These are phyloP conservation scores for Halyomorpha halys DNA, from an alignment of 1,140 invertebrate species.

Conservation along the genomic window DNA sequence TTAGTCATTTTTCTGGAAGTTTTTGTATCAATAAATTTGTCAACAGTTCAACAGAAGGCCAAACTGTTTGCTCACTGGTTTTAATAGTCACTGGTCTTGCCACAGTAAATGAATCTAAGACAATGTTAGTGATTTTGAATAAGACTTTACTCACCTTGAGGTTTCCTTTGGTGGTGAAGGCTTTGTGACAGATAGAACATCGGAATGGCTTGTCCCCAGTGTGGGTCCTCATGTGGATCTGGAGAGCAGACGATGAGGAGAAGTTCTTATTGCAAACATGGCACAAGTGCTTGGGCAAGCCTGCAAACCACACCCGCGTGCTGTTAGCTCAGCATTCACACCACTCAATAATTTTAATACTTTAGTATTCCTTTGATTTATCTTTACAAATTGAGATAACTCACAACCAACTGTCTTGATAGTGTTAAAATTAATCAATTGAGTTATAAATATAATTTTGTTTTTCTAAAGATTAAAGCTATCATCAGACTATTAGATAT, in stretches of 20 bases:
- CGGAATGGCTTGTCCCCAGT: constrained; percentile 96
- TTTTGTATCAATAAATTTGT: too few species aligned
- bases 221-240: constrained; percentile 98
- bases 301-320: constrained; percentile 41
- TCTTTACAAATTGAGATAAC: too few species aligned
- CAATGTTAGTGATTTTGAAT: not conserved
- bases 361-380: constrained; percentile 1
- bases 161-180: constrained; percentile 97
- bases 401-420: not conserved
- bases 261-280: constrained; percentile 96
- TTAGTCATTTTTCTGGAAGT: too few species aligned
- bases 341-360: not conserved
- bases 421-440: too few species aligned
- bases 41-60: too few species aligned
- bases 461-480: too few species aligned
- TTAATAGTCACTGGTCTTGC: constrained; percentile 6
- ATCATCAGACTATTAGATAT: too few species aligned
- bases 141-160: constrained; percentile 66
- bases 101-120: not conserved
- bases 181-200: constrained; percentile 87
- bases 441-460: too few species aligned
- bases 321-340: constrained; percentile 23
- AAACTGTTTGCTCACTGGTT: too few species aligned
- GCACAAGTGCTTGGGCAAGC: constrained; percentile 80
- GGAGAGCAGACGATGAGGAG: constrained; percentile 87